These are phyloP conservation scores for Drosophila tanythrix DNA, from an alignment of 2,888 invertebrate species.

Conservation along the genomic window DNA sequence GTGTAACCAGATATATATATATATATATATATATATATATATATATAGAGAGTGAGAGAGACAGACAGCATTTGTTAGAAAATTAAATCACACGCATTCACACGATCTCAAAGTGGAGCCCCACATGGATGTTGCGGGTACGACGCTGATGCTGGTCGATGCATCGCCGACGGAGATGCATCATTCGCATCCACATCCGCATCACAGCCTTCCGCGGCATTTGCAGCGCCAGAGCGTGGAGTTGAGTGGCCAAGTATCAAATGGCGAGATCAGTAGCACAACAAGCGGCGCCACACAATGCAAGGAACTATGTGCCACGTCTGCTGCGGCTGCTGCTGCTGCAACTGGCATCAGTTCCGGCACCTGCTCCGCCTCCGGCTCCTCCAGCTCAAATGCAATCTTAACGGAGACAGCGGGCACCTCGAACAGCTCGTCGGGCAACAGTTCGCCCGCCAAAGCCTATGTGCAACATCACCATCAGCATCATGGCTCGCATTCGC, in stretches of 20 bases:
- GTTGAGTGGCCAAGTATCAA: constrained; percentile 39
- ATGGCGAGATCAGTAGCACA: constrained; percentile 22
- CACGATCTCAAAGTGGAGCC: constrained; percentile 24
- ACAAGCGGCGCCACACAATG: constrained; percentile 8
- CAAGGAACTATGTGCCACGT: constrained; percentile 4
- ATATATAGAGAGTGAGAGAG: background rate
- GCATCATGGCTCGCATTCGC: constrained; percentile 44
- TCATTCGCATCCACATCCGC: constrained; percentile 50
- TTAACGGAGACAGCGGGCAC: constrained; percentile 30
- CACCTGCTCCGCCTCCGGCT: background rate
- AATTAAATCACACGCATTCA: background rate
- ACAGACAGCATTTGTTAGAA: background rate
- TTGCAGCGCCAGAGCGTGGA: constrained; percentile 66
- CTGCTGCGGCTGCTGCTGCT: constrained; percentile 7
- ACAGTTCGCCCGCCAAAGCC: constrained; percentile 55
- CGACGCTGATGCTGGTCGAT: constrained; percentile 79
- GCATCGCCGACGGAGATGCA: constrained; percentile 52
- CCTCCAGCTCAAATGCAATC: constrained; percentile 17
- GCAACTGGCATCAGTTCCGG: background rate
- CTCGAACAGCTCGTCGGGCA: constrained; percentile 56
- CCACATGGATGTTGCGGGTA: constrained; percentile 77
- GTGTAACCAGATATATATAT: background rate
- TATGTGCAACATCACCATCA: constrained; percentile 66
- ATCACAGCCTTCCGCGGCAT: constrained; percentile 33
- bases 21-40: too few relatives aligned